phyloP scores from a whole-genome alignment of 2,797 vertebrate species.

The Chromobotia macracanthus region DNA sequence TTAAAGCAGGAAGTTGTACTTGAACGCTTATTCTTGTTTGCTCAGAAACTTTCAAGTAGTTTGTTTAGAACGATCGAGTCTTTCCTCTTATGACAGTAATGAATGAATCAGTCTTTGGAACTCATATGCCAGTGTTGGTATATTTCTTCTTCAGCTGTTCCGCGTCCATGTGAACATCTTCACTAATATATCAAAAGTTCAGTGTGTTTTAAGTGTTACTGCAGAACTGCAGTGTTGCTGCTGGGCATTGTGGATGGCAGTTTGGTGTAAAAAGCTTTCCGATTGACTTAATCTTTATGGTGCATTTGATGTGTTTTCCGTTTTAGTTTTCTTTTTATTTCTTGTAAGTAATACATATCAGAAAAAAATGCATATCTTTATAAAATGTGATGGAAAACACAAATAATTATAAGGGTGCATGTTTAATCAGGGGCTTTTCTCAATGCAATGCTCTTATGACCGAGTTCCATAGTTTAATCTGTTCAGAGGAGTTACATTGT shows the following conservation, averaged over 20 bases:
- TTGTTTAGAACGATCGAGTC: neutral
- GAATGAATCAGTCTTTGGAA: slow-evolving; percentile 13
- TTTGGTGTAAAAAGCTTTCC: neutral
- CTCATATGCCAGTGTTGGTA: neutral
- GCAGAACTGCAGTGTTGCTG: neutral
- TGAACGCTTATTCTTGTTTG: slow-evolving; percentile 41
- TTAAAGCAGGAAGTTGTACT: slow-evolving; percentile 31
- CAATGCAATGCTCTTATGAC: neutral
- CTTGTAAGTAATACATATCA: slow-evolving; percentile 21
- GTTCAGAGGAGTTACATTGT: slow-evolving; percentile 9
- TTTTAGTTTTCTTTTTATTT: neutral
- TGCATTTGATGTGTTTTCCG: slow-evolving; percentile 20
- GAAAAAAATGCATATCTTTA: slow-evolving; percentile 2
- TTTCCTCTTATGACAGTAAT: neutral
- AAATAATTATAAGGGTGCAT: neutral
- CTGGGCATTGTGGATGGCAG: slow-evolving; percentile 3
- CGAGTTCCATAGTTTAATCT: neutral
- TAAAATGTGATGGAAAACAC: neutral
- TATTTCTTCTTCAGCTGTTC: slow-evolving; percentile 3
- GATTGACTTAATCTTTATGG: neutral
- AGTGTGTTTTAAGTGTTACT: neutral
- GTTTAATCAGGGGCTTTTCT: slow-evolving; percentile 15
- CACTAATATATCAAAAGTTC: neutral
- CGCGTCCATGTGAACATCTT: neutral
- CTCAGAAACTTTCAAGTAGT: slow-evolving; percentile 1